Conservation (phyloP, 2,888 invertebrate genomes). For the Petrophora chlorosata region DNA sequence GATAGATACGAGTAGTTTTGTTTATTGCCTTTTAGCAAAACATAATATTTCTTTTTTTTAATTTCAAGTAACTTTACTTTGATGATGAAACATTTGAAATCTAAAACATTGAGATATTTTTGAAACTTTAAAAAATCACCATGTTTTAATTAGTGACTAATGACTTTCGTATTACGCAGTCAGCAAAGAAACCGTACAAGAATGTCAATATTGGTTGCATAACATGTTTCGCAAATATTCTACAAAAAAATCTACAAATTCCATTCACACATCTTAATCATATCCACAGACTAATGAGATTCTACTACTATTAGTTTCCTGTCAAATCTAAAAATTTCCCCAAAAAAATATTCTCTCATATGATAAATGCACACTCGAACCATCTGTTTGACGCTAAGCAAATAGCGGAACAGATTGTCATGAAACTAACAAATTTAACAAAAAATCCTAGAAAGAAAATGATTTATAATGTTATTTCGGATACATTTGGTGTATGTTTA, state of each 20-base stretch:
- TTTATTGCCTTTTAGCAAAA: too few species aligned
- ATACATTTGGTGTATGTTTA: slow-evolving; percentile 75
- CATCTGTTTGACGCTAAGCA: slow-evolving; percentile 80
- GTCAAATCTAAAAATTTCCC: slow-evolving; percentile 53
- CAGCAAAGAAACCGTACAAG: too few species aligned
- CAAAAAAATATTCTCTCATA: slow-evolving; percentile 64
- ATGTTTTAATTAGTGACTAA: too few species aligned
- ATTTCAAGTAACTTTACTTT: too few species aligned
- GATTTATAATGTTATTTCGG: slow-evolving; percentile 81
- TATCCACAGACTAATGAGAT: slow-evolving; percentile 47
- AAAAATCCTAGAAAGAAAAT: slow-evolving; percentile 68
- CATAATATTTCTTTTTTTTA: slow-evolving; percentile 6
- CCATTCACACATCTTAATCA: slow-evolving; percentile 5
- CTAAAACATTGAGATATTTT: too few species aligned
- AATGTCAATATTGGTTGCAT: background rate
- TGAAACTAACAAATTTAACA: slow-evolving; percentile 77
- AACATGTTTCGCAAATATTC: background rate
- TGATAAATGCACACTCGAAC: slow-evolving; percentile 65
- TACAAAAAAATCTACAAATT: background rate
- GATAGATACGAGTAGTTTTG: slow-evolving; percentile 2
- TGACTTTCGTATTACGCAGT: too few species aligned
- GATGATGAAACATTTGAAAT: too few species aligned
- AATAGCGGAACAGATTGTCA: slow-evolving; percentile 83
- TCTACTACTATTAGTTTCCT: slow-evolving; percentile 53
- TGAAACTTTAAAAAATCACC: too few species aligned